Evolutionary conservation across 2,113 vertebrate species (phyloP), one percentile per base, ranked within the genome.

Genomic region (Limnothrissa miodon): DNA sequence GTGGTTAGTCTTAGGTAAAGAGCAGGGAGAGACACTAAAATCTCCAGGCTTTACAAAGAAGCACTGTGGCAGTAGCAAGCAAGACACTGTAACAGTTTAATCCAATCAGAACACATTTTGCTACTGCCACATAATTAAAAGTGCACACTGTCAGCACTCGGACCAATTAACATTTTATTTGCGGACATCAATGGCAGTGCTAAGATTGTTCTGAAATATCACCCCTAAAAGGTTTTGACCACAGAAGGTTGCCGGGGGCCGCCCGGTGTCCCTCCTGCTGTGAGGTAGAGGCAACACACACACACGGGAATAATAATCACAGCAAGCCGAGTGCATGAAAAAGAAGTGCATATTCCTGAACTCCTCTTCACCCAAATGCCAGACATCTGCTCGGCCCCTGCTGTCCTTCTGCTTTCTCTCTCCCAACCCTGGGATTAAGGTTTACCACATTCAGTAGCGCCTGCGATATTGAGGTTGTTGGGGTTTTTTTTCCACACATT

Each of bases 311-410:
- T n/a, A 29, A 62, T 62, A 62, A 62, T 29, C 9, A 62, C 59
- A 29, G 59, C 25, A n/a, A 62, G 53, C 19, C 53, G 10, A 17
- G 51, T 21, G 23, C n/a, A 21, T 80, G 44, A n/a, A 19, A 80
- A 46, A 19, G 51, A 46, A 25, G 44, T 11, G 23, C 79, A 79
- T 74, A 74, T 74, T 74, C 33, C 66, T 39, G 66, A 33, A 36
- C 66, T 62, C 59, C 33, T 10, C 17, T 66, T 8, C 13, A 4
- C 29, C 15, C 85, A 83, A 87, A 86, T 85, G 78, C 87, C 85
- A 91, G 78, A 87, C 90, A 90, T 91, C 88, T 89, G 90, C 39
- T 84, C 83, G 78, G 78, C 59, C 84, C 82, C 83, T 85, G 3
- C 25, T 45, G 11, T 42, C 83, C 79, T 79, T 84, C 83, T 80